Evolutionary conservation across 2,113 vertebrate species (phyloP), one percentile per base, ranked within the genome.

Genomic region (Python bivittatus): DNA sequence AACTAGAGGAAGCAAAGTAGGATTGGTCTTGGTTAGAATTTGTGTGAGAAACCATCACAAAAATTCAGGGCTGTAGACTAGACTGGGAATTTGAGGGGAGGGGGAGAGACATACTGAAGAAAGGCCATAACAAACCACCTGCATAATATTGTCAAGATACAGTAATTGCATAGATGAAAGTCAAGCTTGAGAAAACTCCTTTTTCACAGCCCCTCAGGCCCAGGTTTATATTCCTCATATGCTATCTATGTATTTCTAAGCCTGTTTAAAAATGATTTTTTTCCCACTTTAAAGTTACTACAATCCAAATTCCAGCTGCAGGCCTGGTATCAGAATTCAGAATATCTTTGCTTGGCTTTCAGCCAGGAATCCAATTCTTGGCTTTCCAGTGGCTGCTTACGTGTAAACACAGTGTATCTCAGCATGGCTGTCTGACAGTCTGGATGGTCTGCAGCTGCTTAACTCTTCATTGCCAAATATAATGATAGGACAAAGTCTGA

Each of bases 351-450:
- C 83, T 89, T 96, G 95, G 93, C 95, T 96, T 97, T 94, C 93
- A 95, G 93, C 93, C 0, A 88, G 92, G 94, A 96, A 96, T 96
- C 91, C 0, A 8, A 94, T 96, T 95, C 92, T 91, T 89, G 92
- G 92, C 90, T 96, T 92, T 93, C 91, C 33, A 86, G 93, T 61
- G 92, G 94, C 83, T 95, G 90, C 60, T 56, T 84, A 92, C 90
- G 93, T 96, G 93, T 97, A 96, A 96, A 97, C 95, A 96, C 94
- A 33, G 52, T 42, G 86, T 94, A 88, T 84, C 95, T 95, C 93
- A 89, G 91, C 90, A 88, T 89, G 92, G 93, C 91, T 91, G 12
- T 88, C 91, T 92, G 93, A 93, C 79, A 94, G 90, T 90, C 92
- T 5, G 0, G 44, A 86, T 91, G 89, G 87, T 93, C 57, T 86